phyloP scores from a whole-genome alignment of 2,797 vertebrate genomes.

The Eurystomus glaucurus region DNA sequence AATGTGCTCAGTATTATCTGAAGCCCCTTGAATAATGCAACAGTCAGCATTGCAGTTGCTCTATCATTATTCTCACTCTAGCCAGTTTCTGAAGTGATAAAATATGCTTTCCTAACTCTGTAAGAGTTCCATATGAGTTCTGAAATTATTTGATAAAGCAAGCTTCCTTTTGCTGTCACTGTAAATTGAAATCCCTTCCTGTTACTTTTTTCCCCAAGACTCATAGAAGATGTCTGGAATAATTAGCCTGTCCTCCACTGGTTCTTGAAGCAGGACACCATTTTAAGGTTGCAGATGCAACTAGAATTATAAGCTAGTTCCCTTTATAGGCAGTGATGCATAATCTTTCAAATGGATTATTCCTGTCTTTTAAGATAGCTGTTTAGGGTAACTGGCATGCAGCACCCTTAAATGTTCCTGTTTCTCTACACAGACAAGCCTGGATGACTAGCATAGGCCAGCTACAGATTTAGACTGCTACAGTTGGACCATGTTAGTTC shows the following conservation, averaged over 20 bases:
- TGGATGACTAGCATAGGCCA: background rate
- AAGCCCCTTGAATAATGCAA: conserved; percentile 5
- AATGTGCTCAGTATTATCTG: background rate
- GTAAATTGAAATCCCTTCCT: background rate
- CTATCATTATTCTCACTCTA: background rate
- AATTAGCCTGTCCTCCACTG: background rate
- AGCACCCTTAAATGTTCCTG: background rate
- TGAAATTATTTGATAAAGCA: conserved; percentile 17
- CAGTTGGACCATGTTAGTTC: background rate
- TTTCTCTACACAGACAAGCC: background rate
- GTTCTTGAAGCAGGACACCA: background rate
- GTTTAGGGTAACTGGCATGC: background rate
- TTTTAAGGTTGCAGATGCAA: background rate
- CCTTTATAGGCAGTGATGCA: background rate
- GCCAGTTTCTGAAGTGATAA: background rate
- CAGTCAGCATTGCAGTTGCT: background rate
- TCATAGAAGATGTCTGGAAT: background rate
- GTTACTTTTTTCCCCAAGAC: background rate
- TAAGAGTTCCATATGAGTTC: background rate
- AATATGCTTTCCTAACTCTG: background rate
- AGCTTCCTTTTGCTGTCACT: background rate
- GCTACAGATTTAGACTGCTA: background rate
- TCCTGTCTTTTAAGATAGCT: background rate
- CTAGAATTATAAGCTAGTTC: background rate
- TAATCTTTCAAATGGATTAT: background rate